Conservation (phyloP, 2,113 vertebrate species). For the Elachura formosa region DNA sequence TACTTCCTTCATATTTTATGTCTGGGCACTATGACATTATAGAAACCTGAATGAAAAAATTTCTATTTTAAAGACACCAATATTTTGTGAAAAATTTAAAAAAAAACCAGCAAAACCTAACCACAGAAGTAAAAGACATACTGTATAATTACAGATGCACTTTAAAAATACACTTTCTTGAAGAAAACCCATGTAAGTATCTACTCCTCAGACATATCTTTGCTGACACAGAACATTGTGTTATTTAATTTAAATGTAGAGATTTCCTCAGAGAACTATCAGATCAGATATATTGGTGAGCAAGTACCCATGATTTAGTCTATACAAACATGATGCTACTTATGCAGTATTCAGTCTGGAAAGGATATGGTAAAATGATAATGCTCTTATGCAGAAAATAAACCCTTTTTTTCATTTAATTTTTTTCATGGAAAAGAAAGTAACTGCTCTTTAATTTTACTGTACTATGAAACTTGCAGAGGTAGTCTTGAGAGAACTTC, state of each 20-base stretch:
- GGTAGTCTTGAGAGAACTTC: background rate
- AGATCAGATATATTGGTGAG: background rate
- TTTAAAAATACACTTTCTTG: background rate
- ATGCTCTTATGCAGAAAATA: background rate
- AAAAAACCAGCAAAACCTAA: background rate
- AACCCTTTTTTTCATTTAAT: background rate
- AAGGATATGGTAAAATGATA: background rate
- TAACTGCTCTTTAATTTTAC: background rate
- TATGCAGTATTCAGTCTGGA: background rate
- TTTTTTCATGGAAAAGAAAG: background rate
- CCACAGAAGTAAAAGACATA: background rate
- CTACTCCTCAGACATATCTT: background rate
- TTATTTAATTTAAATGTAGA: background rate
- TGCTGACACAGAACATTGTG: background rate
- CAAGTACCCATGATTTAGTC: background rate
- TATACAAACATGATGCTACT: background rate
- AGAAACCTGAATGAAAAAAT: background rate
- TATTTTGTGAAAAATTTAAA: background rate
- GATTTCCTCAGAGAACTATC: background rate
- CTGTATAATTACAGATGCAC: background rate
- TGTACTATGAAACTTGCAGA: background rate
- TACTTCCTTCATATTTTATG: background rate
- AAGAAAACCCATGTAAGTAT: background rate
- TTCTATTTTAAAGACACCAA: background rate
- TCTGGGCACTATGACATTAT: background rate